These are phyloP conservation scores for Drosophila antonietae DNA, from an alignment of 2,888 invertebrate genomes.

Conservation along the genomic window DNA sequence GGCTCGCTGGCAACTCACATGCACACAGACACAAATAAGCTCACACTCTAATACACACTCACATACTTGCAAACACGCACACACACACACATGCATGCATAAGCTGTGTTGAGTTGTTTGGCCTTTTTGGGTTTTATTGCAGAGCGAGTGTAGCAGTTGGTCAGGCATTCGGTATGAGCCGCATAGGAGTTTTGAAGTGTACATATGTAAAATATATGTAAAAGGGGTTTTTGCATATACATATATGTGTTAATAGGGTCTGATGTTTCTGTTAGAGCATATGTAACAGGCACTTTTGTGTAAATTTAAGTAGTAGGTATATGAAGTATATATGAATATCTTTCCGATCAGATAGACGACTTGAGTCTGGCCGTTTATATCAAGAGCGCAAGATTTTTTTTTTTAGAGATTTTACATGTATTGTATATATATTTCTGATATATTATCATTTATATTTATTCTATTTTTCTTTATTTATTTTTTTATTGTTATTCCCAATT, in stretches of 20 bases:
- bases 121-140: constrained; percentile 17
- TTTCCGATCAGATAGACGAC: no score
- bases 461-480: no score
- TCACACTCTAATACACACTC: neutral
- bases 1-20: constrained; percentile 15
- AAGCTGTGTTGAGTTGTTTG: constrained; percentile 9
- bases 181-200: neutral
- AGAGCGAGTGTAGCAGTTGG: constrained; percentile 4
- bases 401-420: no score
- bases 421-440: no score
- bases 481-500: no score
- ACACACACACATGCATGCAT: neutral
- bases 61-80: constrained; percentile 5
- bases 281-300: no score
- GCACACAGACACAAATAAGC: neutral
- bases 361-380: no score
- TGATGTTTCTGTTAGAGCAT: neutral
- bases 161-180: constrained; percentile 14
- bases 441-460: no score
- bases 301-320: no score
- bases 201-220: neutral
- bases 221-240: no score
- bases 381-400: no score
- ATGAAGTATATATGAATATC: no score
- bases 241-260: neutral